phyloP scores from a whole-genome alignment of 2,113 vertebrate genomes.

The Polyodon spathula region DNA sequence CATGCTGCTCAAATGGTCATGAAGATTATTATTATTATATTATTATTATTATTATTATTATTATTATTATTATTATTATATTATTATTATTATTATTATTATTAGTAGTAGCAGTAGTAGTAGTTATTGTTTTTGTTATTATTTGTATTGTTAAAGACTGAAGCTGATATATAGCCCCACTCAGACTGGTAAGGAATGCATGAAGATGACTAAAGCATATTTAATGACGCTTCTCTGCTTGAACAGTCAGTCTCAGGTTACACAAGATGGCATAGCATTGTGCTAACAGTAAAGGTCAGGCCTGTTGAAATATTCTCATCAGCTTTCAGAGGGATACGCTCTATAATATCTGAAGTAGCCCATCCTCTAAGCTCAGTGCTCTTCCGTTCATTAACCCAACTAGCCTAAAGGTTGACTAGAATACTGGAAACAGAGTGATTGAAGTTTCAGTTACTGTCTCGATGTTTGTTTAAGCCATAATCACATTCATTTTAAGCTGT shows the following conservation, averaged over 20 bases:
- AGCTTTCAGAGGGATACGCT: neutral
- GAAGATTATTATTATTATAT: no score
- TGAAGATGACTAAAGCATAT: neutral
- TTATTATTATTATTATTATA: no score
- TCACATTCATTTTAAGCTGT: neutral
- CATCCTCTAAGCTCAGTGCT: neutral
- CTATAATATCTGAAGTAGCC: neutral
- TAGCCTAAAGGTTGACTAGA: neutral
- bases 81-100: no score
- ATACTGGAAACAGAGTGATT: neutral
- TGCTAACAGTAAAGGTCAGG: conserved; percentile 1
- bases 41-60: no score
- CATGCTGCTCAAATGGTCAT: neutral
- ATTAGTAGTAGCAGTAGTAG: no score
- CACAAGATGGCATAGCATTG: neutral
- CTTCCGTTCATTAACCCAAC: neutral
- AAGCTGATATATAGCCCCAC: no score
- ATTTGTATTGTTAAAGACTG: no score
- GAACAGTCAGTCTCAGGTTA: neutral
- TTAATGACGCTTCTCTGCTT: neutral
- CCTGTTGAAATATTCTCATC: neutral
- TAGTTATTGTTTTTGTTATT: no score
- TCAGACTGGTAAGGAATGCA: neutral
- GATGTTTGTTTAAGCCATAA: neutral
- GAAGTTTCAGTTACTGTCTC: neutral